These are phyloP conservation scores for Danio jaintianensis DNA, from an alignment of 2,797 vertebrate genomes.

Conservation along the genomic window DNA sequence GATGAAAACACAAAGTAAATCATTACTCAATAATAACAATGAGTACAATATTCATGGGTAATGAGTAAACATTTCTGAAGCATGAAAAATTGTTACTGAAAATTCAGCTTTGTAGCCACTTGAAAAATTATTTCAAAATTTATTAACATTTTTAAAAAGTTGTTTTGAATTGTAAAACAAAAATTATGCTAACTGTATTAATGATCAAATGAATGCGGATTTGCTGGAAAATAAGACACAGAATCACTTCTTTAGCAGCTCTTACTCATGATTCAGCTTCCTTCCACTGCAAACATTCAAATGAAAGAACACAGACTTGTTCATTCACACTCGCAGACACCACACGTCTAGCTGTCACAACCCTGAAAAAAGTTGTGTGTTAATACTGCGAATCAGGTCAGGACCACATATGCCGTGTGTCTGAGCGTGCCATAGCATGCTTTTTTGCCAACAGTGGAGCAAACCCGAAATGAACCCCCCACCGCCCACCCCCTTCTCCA, in stretches of 20 bases:
- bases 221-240: neutral
- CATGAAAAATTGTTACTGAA: neutral
- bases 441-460: slow-evolving; percentile 18
- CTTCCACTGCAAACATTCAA: neutral
- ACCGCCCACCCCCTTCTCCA: neutral
- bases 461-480: slow-evolving; percentile 8
- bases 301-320: slow-evolving; percentile 15
- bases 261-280: neutral
- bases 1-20: too few species aligned
- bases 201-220: neutral
- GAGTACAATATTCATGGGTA: too few species aligned
- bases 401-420: slow-evolving; percentile 11
- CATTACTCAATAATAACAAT: too few species aligned
- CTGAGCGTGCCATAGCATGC: neutral
- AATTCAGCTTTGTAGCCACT: neutral
- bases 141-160: too few species aligned
- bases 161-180: too few species aligned
- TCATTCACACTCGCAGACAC: slow-evolving; percentile 33
- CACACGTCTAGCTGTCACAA: slow-evolving; percentile 33
- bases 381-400: slow-evolving; percentile 12
- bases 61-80: too few species aligned
- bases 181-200: neutral
- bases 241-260: neutral
- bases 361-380: slow-evolving; percentile 8
- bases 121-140: neutral